A percentile compares a stretch with the other conserved stretches of the same genome.
phyloP scores from a whole-genome alignment of 2,113 vertebrate genomes.

The Psammodynastes pulverulentus region DNA sequence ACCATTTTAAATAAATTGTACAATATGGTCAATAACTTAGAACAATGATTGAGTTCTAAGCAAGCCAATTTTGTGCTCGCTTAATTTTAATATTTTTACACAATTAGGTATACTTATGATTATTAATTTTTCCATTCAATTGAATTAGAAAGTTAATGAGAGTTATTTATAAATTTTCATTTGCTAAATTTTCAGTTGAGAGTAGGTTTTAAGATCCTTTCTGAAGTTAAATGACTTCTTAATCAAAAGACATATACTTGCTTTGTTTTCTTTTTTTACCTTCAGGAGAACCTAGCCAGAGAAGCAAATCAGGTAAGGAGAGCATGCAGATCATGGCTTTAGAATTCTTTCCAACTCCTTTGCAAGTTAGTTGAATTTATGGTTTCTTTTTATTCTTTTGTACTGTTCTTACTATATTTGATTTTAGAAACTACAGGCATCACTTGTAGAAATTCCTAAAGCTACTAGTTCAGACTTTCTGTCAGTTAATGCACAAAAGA shows the following conservation, averaged over 20 bases:
- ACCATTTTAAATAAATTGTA: background rate
- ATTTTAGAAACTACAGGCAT: slow-evolving; percentile 59
- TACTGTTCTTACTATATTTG: slow-evolving; percentile 28
- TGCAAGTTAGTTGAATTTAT: background rate
- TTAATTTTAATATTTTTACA: background rate
- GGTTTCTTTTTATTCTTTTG: slow-evolving; percentile 12
- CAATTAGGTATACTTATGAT: background rate
- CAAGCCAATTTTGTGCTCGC: background rate
- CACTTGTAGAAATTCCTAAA: slow-evolving; percentile 49
- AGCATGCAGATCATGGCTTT: background rate
- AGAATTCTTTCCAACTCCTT: background rate
- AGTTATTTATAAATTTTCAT: background rate
- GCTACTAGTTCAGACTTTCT: slow-evolving; percentile 36
- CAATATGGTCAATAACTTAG: background rate
- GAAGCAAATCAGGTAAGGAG: slow-evolving; percentile 28
- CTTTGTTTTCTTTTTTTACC: slow-evolving; percentile 27
- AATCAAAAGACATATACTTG: background rate
- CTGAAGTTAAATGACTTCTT: background rate
- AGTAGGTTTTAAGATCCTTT: background rate
- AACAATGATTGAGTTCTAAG: background rate
- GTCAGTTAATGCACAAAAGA: slow-evolving; percentile 46
- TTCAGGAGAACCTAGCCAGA: slow-evolving; percentile 68
- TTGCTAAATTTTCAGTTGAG: background rate
- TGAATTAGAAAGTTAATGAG: background rate
- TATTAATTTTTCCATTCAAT: background rate